Evolutionary conservation across 1,140 invertebrate genomes (phyloP), one percentile per base, ranked within the genome.

Genomic region (Drosophila ficusphila): DNA sequence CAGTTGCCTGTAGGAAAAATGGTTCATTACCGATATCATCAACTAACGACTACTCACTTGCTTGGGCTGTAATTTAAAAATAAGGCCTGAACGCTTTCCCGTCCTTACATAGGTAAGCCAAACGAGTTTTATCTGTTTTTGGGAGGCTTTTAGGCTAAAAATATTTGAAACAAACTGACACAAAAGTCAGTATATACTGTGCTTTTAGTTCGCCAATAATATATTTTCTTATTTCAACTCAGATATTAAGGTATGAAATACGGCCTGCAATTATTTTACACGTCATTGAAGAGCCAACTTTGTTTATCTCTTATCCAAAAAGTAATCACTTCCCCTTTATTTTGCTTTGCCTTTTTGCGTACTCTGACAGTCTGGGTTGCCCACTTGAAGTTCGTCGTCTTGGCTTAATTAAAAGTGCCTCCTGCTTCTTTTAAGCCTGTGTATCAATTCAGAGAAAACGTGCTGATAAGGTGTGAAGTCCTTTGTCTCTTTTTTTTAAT

Each of bases 391-490:
- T 51, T 23, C 49, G 8, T 21, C 44, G n/a, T 60, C 51, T 48
- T 31, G 33, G 18, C 61, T 58, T 54, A 54, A 62, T 76, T 68
- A 68, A 67, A 67, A 42, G 34, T 34, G 12, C 21, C 46, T 11
- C 27, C 36, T 4, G 8, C 19, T 34, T 11, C 11, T 7, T 11
- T 21, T n/a, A 12, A 14, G 14, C 16, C 14, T 25, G 6, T 11
- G 5, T 16, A 12, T 29, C 16, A 49, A 49, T 60, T 33, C 36
- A 25, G 57, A 39, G 42, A 51, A 76, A 60, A 79, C 76, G 76
- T 79, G 76, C 62, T 79, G 76, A 79, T 79, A 79, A 74, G 69
- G 25, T 52, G n/a, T 1, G 19, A 44, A 29, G 39, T 69, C 38
- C 68, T 46, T 33, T 42, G 27, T 16, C 21, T 16, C 12, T 9